Evolutionary conservation across 2,797 vertebrate species (phyloP).

Genomic region (Tragopan temminckii): DNA sequence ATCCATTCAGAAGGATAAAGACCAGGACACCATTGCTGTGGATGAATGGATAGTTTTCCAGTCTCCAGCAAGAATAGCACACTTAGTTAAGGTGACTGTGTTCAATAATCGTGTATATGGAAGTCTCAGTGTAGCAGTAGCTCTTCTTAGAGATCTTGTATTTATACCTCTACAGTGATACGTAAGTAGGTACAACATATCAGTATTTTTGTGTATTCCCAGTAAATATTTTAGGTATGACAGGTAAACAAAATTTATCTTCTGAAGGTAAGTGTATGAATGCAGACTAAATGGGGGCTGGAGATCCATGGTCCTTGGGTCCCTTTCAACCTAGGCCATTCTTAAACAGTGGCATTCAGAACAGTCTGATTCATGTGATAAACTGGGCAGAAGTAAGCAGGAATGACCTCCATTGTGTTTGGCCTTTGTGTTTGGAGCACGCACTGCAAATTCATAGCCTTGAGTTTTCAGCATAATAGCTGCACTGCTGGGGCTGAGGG

Average conservation of each 20-base stretch:
- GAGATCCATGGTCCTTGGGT: no score
- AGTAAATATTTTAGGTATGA: background rate
- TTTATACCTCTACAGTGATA: no score
- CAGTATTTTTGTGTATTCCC: background rate
- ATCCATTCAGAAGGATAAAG: constrained; percentile 94
- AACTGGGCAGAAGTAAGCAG: background rate
- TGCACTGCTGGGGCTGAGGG: background rate
- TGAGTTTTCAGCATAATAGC: background rate
- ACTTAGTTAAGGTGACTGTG: constrained; percentile 91
- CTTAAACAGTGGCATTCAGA: background rate
- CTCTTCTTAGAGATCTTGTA: background rate
- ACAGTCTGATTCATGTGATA: background rate
- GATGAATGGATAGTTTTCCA: constrained; percentile 98
- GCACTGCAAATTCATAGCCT: background rate
- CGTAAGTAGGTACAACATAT: background rate
- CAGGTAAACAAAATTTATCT: background rate
- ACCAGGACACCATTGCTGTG: constrained; percentile 95
- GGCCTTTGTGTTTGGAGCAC: background rate
- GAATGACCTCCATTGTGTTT: background rate
- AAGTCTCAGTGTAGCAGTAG: background rate
- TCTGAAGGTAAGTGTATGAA: background rate
- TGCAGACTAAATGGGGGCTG: background rate
- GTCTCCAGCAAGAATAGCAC: constrained; percentile 93
- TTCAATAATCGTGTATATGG: background rate
- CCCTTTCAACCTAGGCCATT: no score